A percentile compares a stretch with the other conserved stretches of the same genome.
phyloP scores from a whole-genome alignment of 2,797 vertebrate species.

The Gallinago stenura region DNA sequence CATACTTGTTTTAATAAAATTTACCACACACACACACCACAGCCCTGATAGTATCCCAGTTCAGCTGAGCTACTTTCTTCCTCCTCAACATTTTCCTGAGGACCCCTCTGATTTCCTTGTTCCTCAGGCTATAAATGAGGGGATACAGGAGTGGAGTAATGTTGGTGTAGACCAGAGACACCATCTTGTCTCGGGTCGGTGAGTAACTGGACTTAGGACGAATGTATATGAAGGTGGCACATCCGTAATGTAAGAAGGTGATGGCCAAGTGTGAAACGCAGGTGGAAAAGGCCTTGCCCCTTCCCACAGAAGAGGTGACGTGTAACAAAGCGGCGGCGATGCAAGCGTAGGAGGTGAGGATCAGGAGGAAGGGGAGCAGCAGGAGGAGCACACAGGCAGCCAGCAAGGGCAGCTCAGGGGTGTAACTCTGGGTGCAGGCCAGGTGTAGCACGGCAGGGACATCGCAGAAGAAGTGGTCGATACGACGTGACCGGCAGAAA shows the following conservation, averaged over 20 bases:
- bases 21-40: neutral
- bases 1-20: neutral
- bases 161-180: slow-evolving; percentile 78
- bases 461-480: slow-evolving; percentile 76
- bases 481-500: slow-evolving; percentile 50
- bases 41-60: neutral
- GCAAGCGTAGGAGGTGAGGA: slow-evolving; percentile 65
- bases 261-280: slow-evolving; percentile 57
- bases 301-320: neutral
- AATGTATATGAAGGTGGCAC: slow-evolving; percentile 75
- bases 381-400: slow-evolving; percentile 69
- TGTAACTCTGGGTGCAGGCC: slow-evolving; percentile 61
- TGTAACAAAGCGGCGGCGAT: slow-evolving; percentile 36
- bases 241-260: slow-evolving; percentile 75
- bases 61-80: neutral
- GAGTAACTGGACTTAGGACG: slow-evolving; percentile 72
- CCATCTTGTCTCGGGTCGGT: slow-evolving; percentile 59
- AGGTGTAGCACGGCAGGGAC: slow-evolving; percentile 52
- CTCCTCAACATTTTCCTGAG: slow-evolving; percentile 64
- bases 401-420: slow-evolving; percentile 64
- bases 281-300: slow-evolving; percentile 69
- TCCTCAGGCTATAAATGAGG: slow-evolving; percentile 76
- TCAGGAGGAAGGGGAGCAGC: slow-evolving; percentile 70
- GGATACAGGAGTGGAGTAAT: slow-evolving; percentile 77
- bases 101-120: slow-evolving; percentile 64